Percentiles rank a stretch among this genome's conserved stretches.
Conservation (phyloP, 37 sponge, comb jelly and placozoan genomes). For the Ephydatia muelleri region DNA sequence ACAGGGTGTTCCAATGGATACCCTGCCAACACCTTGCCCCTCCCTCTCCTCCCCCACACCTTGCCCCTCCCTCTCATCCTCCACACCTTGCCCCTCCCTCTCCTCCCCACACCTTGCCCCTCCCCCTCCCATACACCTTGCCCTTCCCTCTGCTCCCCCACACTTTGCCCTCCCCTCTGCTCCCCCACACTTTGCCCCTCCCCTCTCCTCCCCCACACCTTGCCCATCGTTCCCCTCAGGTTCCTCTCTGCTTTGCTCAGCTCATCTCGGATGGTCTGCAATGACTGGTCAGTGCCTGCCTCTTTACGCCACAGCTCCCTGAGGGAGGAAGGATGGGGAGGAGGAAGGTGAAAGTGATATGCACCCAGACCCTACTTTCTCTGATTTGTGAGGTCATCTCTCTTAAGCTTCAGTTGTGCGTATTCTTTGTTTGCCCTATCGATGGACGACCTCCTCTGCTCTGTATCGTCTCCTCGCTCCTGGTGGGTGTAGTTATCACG, state of each 20-base stretch:
- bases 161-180: too few species aligned
- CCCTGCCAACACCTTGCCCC: too few species aligned
- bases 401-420: slow-evolving; percentile 68
- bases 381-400: slow-evolving; percentile 84
- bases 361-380: slow-evolving; percentile 86
- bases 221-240: slow-evolving; percentile 76
- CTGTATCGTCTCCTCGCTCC: slow-evolving; percentile 75
- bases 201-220: slow-evolving; percentile 35
- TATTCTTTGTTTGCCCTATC: slow-evolving; percentile 73
- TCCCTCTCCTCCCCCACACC: too few species aligned
- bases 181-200: neutral
- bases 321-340: too few species aligned
- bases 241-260: slow-evolving; percentile 79
- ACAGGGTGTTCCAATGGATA: too few species aligned
- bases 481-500: slow-evolving; percentile 3
- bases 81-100: too few species aligned
- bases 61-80: too few species aligned
- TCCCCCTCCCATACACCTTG: neutral
- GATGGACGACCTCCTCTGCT: slow-evolving; percentile 57
- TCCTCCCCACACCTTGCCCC: too few species aligned
- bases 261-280: slow-evolving; percentile 71
- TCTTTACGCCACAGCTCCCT: slow-evolving; percentile 93
- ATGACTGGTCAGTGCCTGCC: slow-evolving; percentile 63
- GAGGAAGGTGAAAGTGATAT: too few species aligned
- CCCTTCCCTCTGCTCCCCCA: neutral